These are phyloP conservation scores for Cantharis rustica DNA, from an alignment of 2,888 invertebrate genomes.

Conservation along the genomic window DNA sequence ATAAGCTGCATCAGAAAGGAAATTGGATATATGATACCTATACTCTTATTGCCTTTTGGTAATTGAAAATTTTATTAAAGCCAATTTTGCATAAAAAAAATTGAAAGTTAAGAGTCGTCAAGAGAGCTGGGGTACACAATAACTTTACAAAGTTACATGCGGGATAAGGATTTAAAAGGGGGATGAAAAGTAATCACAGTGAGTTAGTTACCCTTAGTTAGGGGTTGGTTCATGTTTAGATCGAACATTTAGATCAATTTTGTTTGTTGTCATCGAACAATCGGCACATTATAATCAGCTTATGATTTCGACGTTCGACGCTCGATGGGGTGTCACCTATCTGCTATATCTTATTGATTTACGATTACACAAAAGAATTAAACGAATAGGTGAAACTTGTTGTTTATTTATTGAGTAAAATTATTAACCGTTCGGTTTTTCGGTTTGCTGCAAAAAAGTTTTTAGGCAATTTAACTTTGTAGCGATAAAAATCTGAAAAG, in stretches of 20 bases:
- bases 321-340: conserved; percentile 12
- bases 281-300: conserved; percentile 55
- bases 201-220: conserved; percentile 49
- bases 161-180: conserved; percentile 15
- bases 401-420: background rate
- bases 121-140: background rate
- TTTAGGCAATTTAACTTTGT: conserved; percentile 22
- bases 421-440: background rate
- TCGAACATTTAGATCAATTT: conserved; percentile 57
- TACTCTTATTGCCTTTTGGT: conserved; percentile 34
- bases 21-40: conserved; percentile 54
- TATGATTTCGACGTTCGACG: conserved; percentile 34
- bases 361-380: conserved; percentile 9
- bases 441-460: conserved; percentile 7
- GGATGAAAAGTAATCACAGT: conserved; percentile 54
- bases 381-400: conserved; percentile 1
- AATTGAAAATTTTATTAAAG: conserved; percentile 14
- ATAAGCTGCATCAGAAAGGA: conserved; percentile 44
- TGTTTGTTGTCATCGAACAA: conserved; percentile 57
- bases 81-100: background rate
- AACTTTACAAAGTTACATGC: background rate
- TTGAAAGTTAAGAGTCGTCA: background rate
- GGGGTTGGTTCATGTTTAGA: conserved; percentile 55
- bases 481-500: conserved; percentile 21
- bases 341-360: conserved; percentile 23